A percentile compares a stretch with the other conserved stretches of the same genome.
Evolutionary conservation across 1,140 invertebrate species (phyloP).

Genomic region (Ceratina australensis): DNA sequence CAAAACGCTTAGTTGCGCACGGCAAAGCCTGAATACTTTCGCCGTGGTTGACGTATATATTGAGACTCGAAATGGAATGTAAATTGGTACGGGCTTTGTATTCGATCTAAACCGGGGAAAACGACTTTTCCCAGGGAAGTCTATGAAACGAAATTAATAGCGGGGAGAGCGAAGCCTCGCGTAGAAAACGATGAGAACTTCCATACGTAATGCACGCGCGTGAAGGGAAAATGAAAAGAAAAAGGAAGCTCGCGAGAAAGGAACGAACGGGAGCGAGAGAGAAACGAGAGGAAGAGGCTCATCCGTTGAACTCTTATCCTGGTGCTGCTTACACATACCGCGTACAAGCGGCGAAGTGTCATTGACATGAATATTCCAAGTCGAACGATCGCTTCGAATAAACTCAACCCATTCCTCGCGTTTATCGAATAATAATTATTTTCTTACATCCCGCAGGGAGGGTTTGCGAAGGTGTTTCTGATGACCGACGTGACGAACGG

Average conservation of each 20-base stretch:
- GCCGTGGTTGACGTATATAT: not conserved
- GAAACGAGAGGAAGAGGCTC: conserved; percentile 55
- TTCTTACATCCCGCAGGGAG: conserved; percentile 80
- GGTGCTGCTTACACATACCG: conserved; percentile 10
- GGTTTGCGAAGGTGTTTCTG: conserved; percentile 88
- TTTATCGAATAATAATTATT: too few species aligned
- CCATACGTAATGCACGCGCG: conserved; percentile 15
- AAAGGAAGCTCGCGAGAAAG: conserved; percentile 10
- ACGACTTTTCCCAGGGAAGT: conserved; percentile 36
- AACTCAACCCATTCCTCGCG: too few species aligned
- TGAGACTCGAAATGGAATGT: conserved; percentile 5
- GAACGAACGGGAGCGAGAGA: conserved; percentile 19
- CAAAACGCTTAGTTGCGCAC: too few species aligned
- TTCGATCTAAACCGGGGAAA: not conserved
- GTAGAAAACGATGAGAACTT: conserved; percentile 42
- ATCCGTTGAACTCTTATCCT: conserved; percentile 63
- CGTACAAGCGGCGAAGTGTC: conserved; percentile 61
- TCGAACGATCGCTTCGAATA: too few species aligned
- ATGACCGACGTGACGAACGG: conserved; percentile 83
- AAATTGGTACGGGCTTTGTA: conserved; percentile 12
- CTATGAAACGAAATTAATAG: conserved; percentile 49
- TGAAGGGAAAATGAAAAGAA: conserved; percentile 31
- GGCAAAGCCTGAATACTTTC: not conserved
- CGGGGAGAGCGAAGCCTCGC: not conserved
- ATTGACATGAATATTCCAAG: too few species aligned